phyloP scores from a whole-genome alignment of 2,113 vertebrate species.

The Antechinus flavipes region DNA sequence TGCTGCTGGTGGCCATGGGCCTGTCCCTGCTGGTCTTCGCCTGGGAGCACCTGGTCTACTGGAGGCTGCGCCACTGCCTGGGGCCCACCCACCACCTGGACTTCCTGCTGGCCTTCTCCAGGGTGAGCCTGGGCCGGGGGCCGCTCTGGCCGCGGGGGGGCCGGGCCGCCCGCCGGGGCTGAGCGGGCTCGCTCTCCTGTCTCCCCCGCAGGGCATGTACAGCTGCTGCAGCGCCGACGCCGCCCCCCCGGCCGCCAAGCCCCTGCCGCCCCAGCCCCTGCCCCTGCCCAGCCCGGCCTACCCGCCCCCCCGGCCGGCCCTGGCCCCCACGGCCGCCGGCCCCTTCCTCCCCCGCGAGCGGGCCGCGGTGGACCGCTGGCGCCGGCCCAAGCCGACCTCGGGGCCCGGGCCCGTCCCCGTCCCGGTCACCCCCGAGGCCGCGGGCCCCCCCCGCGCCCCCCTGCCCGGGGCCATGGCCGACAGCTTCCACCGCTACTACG shows the following conservation, averaged over 20 bases:
- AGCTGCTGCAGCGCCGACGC: conserved; percentile 95
- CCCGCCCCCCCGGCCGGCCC: conserved; percentile 78
- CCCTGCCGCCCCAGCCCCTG: conserved; percentile 86
- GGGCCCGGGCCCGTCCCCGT: conserved; percentile 78
- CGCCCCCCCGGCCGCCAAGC: conserved; percentile 84
- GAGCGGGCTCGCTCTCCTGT: not conserved
- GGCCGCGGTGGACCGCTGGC: conserved; percentile 93
- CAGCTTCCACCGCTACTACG: conserved; percentile 94
- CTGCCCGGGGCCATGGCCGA: conserved; percentile 84
- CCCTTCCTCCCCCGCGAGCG: conserved; percentile 92
- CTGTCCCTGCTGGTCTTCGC: conserved; percentile 93
- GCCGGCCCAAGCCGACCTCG: conserved; percentile 88
- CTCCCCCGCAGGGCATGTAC: conserved; percentile 91
- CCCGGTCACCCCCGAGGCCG: conserved; percentile 83
- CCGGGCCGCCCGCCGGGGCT: rapidly evolving
- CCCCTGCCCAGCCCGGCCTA: conserved; percentile 80
- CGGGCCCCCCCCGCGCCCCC: conserved; percentile 44
- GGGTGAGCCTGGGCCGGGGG: conserved; percentile 79
- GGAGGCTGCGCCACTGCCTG: conserved; percentile 92
- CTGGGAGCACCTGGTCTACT: conserved; percentile 94
- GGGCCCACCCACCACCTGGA: conserved; percentile 90
- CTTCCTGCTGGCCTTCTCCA: conserved; percentile 93
- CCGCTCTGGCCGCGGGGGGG: rapidly evolving
- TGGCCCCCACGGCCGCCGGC: conserved; percentile 89
- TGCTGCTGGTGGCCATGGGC: conserved; percentile 95